Conservation (phyloP, 2,888 invertebrate species). For the Noctua janthina region DNA sequence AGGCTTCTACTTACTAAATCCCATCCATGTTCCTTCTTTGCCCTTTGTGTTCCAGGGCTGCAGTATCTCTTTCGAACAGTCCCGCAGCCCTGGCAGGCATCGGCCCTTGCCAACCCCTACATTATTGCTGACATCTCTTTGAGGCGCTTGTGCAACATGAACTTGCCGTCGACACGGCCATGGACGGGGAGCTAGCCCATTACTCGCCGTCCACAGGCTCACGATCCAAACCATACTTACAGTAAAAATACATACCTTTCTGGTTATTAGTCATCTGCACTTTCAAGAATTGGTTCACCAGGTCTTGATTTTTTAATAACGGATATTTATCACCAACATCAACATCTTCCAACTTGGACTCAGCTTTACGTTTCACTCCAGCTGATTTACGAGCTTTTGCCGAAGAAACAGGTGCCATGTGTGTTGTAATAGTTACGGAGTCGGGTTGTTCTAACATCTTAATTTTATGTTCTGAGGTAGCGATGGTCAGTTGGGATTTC, state of each 20-base stretch:
- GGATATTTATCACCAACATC: constrained; percentile 72
- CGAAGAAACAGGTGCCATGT: neutral
- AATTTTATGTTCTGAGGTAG: constrained; percentile 61
- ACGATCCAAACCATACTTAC: neutral
- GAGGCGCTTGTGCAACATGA: too few species aligned
- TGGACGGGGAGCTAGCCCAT: too few species aligned
- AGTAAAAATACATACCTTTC: constrained; percentile 78
- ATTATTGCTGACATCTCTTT: too few species aligned
- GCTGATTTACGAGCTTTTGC: constrained; percentile 16
- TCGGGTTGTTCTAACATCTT: constrained; percentile 50
- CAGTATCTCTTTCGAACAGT: too few species aligned
- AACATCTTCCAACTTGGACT: neutral
- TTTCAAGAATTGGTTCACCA: constrained; percentile 76
- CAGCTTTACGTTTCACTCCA: constrained; percentile 17
- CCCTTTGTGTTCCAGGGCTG: too few species aligned
- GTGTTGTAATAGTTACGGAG: neutral
- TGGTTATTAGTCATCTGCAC: constrained; percentile 84
- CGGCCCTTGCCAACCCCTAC: too few species aligned
- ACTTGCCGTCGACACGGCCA: too few species aligned
- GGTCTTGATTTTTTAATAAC: constrained; percentile 76
- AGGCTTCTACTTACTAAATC: too few species aligned
- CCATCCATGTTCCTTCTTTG: too few species aligned
- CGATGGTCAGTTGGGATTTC: constrained; percentile 54
- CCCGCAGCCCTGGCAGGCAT: too few species aligned
- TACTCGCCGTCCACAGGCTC: too few species aligned